Base-by-base conservation (phyloP, 2,797 vertebrate genomes). In the Holocentrus rufus region DNA sequence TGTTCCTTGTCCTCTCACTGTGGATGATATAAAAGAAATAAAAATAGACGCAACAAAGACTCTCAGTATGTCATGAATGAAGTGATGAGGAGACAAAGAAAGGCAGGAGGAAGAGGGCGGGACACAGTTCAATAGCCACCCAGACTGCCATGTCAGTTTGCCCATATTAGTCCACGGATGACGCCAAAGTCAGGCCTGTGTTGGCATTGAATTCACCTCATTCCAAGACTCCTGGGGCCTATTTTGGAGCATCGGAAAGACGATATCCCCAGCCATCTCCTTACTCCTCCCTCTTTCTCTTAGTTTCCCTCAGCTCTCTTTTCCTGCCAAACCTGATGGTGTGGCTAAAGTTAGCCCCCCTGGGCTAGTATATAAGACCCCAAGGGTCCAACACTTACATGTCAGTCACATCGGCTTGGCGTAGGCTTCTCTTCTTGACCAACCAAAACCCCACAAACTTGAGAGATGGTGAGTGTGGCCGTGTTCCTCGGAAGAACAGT, bases 331-430 rank as follows among this genome's bases (percentile, higher is more conserved):
- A 95, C 92, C 93, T 94, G 93, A 94, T 89, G 91, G 78, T 80
- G 91, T 63, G 87, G 91, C 96, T 97, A 97, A 93, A 96, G 95
- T 96, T 97, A 97, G 95, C 88, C 87, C 81, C 74, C 34, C 52
- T 70, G 79, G 72, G 82, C 86, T 84, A 69, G 92, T 97, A 97
- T 97, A 97, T 95, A 97, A 97, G 90, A 66, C 82, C 92, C 89
- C 88, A 80, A 70, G 92, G 82, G 87, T 69, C 65, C 86, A 46
- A 49, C 69, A 72, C 66, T 76, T 83, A 82, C 89, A 94, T 93
- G 94, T 93, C 94, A 94, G 94, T 95, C 91, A 87, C 92, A 91
- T 91, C 89, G 69, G 85, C 91, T 93, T 91, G 84, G 86, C 87
- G 80, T 89, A 90, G 88, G 90, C 92, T 93, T 92, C 92, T 92